Evolutionary conservation across 2,797 vertebrate species (phyloP).

Genomic region (Microctenopoma lineatum): DNA sequence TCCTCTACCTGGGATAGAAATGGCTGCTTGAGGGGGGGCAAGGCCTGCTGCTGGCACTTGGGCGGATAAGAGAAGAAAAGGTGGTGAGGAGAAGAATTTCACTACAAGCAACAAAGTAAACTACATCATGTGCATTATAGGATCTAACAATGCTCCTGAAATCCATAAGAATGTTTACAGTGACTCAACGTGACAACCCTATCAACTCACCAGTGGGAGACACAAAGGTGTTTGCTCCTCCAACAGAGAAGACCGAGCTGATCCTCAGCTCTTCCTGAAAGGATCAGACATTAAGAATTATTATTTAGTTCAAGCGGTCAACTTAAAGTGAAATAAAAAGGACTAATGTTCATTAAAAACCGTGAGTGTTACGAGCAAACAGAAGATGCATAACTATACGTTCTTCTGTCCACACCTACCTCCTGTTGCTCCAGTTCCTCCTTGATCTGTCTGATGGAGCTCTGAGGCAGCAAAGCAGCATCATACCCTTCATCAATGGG

Average conservation of each 20-base stretch:
- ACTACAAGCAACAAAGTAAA: too few species aligned
- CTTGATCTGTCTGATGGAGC: slow-evolving; percentile 87
- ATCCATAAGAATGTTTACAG: not conserved
- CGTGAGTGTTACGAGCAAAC: not conserved
- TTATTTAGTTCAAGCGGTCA: not conserved
- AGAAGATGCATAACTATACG: not conserved
- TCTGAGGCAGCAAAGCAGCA: slow-evolving; percentile 91
- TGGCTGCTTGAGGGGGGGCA: slow-evolving; percentile 51
- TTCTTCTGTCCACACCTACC: slow-evolving; percentile 72
- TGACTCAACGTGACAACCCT: not conserved
- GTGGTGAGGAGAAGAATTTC: too few species aligned
- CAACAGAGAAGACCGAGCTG: slow-evolving; percentile 87
- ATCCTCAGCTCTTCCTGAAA: slow-evolving; percentile 94
- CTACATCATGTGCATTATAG: not conserved
- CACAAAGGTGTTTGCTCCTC: slow-evolving; percentile 73
- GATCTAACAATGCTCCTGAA: not conserved
- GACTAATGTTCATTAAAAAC: too few species aligned
- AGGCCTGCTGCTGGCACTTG: slow-evolving; percentile 46
- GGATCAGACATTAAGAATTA: not conserved
- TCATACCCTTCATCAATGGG: slow-evolving; percentile 98
- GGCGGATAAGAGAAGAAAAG: slow-evolving; percentile 4
- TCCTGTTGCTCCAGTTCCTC: slow-evolving; percentile 94
- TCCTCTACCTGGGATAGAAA: slow-evolving; percentile 73
- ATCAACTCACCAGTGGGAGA: slow-evolving; percentile 74
- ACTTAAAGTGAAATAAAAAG: not conserved